These are phyloP conservation scores for Lasioglossum leucozonium DNA, from an alignment of 2,888 invertebrate species.

Conservation along the genomic window DNA sequence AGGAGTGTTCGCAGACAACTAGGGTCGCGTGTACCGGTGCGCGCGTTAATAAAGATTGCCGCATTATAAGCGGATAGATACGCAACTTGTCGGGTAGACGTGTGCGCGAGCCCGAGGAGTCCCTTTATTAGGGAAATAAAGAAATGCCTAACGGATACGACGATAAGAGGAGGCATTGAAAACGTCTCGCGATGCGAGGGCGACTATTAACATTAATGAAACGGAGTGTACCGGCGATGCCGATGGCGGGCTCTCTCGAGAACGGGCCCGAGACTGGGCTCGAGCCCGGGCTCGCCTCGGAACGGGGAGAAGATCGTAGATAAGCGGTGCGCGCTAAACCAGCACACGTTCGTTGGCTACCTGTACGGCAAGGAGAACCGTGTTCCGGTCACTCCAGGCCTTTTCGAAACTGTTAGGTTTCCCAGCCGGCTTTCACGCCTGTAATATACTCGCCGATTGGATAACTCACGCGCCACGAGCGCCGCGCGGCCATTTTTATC, in stretches of 20 bases:
- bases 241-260: conserved; percentile 57
- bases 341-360: conserved; percentile 68
- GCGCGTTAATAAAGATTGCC: conserved; percentile 27
- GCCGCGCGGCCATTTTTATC: not conserved
- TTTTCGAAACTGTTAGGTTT: conserved; percentile 73
- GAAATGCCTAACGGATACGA: conserved; percentile 28
- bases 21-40: conserved; percentile 24
- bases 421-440: conserved; percentile 68
- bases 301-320: conserved; percentile 70
- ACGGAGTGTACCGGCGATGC: conserved; percentile 73
- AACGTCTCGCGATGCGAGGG: not conserved
- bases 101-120: not conserved
- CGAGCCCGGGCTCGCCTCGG: conserved; percentile 41
- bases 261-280: not conserved
- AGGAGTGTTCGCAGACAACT: conserved; percentile 5
- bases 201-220: conserved; percentile 78
- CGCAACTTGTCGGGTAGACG: conserved; percentile 2
- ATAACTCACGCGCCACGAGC: conserved; percentile 28
- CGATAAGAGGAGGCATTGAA: conserved; percentile 23
- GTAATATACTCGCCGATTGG: conserved; percentile 56
- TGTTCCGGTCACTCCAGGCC: conserved; percentile 78
- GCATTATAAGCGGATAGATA: not conserved
- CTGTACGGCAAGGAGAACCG: conserved; percentile 64
- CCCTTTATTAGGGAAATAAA: conserved; percentile 41
- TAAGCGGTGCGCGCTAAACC: conserved; percentile 66